These are phyloP conservation scores for Amorpha juglandis DNA, from an alignment of 2,888 invertebrate genomes.

Conservation along the genomic window DNA sequence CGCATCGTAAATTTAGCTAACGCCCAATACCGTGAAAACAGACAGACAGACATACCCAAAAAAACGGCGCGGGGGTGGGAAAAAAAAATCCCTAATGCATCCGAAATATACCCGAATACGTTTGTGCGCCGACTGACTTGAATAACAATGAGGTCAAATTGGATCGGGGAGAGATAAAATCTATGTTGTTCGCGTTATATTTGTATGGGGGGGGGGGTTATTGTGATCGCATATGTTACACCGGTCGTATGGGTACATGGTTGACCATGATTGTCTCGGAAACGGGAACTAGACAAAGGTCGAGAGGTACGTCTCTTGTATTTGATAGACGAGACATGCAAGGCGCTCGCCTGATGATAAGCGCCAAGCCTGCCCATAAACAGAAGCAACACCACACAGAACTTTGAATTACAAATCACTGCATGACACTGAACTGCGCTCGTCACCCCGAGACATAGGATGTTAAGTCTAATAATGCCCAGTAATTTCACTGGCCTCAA, in stretches of 20 bases:
- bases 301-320: no score
- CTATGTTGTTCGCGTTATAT: slow-evolving; percentile 48
- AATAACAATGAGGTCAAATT: slow-evolving; percentile 80
- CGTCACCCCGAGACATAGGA: no score
- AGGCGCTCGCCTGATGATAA: no score
- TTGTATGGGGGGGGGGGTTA: slow-evolving; percentile 10
- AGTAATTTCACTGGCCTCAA: no score
- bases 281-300: background rate
- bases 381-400: no score
- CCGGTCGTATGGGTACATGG: background rate
- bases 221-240: background rate
- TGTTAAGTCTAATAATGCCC: no score
- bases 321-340: no score
- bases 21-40: slow-evolving; percentile 17
- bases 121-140: slow-evolving; percentile 66
- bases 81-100: slow-evolving; percentile 72
- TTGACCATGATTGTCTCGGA: background rate
- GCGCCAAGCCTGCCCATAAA: no score
- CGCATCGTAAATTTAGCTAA: slow-evolving; percentile 2
- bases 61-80: slow-evolving; percentile 36
- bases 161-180: slow-evolving; percentile 71
- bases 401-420: no score
- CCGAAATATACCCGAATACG: slow-evolving; percentile 73
- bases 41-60: background rate
- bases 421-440: no score